These are phyloP conservation scores for Trissolcus brochymenae DNA, from an alignment of 2,888 invertebrate species.

Conservation along the genomic window DNA sequence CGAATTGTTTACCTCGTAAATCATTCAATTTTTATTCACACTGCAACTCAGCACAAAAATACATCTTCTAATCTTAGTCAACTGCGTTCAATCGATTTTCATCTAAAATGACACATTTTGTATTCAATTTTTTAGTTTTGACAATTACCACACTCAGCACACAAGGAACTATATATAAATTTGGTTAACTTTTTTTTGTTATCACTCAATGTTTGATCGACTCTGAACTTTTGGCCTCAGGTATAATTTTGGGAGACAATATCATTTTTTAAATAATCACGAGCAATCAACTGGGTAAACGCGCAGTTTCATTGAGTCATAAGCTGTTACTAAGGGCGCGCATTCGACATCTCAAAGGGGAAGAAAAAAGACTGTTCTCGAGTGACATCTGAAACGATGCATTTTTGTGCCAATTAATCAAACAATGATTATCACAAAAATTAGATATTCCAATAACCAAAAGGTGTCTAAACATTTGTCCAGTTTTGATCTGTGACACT, in stretches of 20 bases:
- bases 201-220: too few species aligned
- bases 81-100: background rate
- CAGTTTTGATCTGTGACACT: too few species aligned
- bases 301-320: conserved; percentile 6
- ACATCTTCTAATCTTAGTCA: background rate
- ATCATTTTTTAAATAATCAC: conserved; percentile 3
- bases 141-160: too few species aligned
- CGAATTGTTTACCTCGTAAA: conserved; percentile 19
- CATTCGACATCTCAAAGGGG: conserved; percentile 8
- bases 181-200: background rate
- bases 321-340: conserved; percentile 45
- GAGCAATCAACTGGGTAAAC: conserved; percentile 16
- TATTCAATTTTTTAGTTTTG: background rate
- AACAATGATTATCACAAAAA: too few species aligned
- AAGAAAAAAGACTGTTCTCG: too few species aligned
- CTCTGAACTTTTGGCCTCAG: background rate
- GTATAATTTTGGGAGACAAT: background rate
- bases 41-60: background rate
- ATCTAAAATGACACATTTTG: background rate
- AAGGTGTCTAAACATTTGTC: too few species aligned
- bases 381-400: background rate
- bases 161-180: too few species aligned
- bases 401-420: background rate
- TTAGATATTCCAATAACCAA: too few species aligned
- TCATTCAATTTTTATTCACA: conserved; percentile 5